Evolutionary conservation across 1,140 invertebrate genomes (phyloP).

Genomic region (Bombus consobrinus): DNA sequence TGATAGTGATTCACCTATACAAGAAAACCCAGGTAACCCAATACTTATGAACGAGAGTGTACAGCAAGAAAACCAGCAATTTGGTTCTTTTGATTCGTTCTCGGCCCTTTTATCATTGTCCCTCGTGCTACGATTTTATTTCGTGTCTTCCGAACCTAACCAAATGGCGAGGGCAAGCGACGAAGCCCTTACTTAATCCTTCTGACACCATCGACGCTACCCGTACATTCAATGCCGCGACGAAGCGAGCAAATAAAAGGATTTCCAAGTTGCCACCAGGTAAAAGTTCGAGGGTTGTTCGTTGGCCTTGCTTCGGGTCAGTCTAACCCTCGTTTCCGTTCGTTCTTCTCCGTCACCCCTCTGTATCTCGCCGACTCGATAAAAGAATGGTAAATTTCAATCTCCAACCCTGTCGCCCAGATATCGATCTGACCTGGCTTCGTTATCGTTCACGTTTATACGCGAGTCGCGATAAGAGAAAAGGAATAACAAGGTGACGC

Average conservation of each 20-base stretch:
- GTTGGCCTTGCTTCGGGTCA: slow-evolving; percentile 21
- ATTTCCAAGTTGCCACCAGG: slow-evolving; percentile 56
- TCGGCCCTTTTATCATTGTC: no score
- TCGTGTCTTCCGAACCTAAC: neutral
- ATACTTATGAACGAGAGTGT: neutral
- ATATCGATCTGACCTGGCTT: slow-evolving; percentile 52
- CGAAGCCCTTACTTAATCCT: neutral
- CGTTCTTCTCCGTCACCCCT: neutral
- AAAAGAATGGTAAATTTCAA: slow-evolving; percentile 42
- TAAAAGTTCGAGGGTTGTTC: slow-evolving; percentile 19
- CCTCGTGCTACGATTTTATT: slow-evolving; percentile 11
- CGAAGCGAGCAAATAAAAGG: slow-evolving; percentile 59
- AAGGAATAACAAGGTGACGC: slow-evolving; percentile 27
- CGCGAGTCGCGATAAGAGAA: slow-evolving; percentile 26
- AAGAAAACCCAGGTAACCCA: neutral
- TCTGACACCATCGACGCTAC: neutral
- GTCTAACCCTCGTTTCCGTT: slow-evolving; percentile 11
- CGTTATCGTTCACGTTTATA: slow-evolving; percentile 29
- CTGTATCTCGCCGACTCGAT: slow-evolving; percentile 23
- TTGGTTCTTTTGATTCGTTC: neutral
- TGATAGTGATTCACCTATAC: neutral
- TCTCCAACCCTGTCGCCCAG: neutral
- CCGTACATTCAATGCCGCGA: slow-evolving; percentile 7
- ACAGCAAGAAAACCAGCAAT: neutral
- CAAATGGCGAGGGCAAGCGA: neutral